phyloP scores from a whole-genome alignment of 2,888 invertebrate genomes.

The Dexiosoma caninum region DNA sequence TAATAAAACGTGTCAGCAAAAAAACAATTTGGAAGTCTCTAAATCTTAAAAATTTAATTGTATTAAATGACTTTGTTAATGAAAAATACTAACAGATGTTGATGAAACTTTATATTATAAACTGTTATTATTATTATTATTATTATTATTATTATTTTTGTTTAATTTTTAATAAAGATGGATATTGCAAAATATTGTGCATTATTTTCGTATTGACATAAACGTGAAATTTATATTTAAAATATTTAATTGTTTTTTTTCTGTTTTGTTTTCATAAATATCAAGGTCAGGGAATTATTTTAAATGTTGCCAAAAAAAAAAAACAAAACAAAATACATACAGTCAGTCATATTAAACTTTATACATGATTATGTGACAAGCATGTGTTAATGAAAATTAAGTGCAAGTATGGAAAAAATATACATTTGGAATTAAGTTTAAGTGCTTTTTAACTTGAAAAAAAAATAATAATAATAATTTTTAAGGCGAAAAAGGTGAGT shows the following conservation, averaged over 20 bases:
- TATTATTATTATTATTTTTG: no score
- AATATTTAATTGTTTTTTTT: not conserved
- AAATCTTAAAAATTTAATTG: conserved; percentile 21
- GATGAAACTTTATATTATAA: conserved; percentile 5
- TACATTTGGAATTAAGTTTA: conserved; percentile 8
- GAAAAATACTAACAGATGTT: conserved; percentile 36
- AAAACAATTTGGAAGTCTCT: not conserved
- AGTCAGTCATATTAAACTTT: conserved; percentile 7
- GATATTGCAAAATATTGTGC: conserved; percentile 29
- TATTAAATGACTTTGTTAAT: conserved; percentile 46
- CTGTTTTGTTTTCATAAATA: conserved; percentile 45
- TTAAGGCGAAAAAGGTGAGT: not conserved
- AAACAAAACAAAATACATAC: conserved; percentile 1
- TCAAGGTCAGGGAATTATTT: conserved; percentile 54
- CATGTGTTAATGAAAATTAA: conserved; percentile 42
- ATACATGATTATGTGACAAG: conserved; percentile 44
- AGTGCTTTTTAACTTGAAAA: not conserved
- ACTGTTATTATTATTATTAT: no score
- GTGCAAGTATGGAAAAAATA: conserved; percentile 9
- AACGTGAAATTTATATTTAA: conserved; percentile 47
- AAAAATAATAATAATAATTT: not conserved
- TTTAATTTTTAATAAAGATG: not conserved
- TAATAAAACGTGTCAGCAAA: conserved; percentile 42
- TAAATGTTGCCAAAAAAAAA: conserved; percentile 55
- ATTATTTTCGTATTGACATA: conserved; percentile 27